Evolutionary conservation across 2,797 vertebrate species (phyloP).

Genomic region (Stomatorhinus walkeri): DNA sequence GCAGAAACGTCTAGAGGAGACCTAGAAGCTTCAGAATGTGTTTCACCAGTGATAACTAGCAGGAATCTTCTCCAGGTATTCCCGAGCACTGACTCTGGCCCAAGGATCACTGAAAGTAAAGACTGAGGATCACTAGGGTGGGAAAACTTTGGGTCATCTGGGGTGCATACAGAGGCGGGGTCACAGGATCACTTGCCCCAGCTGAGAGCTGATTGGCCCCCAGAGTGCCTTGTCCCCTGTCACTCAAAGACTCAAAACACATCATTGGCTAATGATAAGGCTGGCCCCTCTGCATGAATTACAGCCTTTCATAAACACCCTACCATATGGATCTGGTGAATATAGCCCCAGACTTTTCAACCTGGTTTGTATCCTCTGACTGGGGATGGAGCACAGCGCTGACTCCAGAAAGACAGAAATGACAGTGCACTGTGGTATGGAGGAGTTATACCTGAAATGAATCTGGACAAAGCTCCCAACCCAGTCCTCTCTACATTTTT

Average conservation of each 20-base stretch:
- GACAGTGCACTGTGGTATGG: background rate
- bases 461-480: background rate
- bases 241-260: background rate
- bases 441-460: background rate
- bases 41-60: background rate
- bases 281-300: background rate
- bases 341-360: background rate
- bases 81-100: background rate
- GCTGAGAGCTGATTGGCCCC: background rate
- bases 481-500: background rate
- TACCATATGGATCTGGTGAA: background rate
- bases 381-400: background rate
- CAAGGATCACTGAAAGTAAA: background rate
- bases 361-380: background rate
- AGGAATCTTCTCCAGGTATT: background rate
- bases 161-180: background rate
- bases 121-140: background rate
- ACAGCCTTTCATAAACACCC: background rate
- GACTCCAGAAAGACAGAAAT: background rate
- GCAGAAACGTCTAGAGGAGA: background rate
- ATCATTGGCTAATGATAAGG: background rate
- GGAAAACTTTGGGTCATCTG: background rate
- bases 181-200: background rate
- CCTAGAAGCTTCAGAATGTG: background rate
- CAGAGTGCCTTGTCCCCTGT: background rate